A percentile compares a stretch with the other conserved stretches of the same genome.
Evolutionary conservation across 1,140 invertebrate genomes (phyloP).

Genomic region (Ptiloglossa arizonensis): DNA sequence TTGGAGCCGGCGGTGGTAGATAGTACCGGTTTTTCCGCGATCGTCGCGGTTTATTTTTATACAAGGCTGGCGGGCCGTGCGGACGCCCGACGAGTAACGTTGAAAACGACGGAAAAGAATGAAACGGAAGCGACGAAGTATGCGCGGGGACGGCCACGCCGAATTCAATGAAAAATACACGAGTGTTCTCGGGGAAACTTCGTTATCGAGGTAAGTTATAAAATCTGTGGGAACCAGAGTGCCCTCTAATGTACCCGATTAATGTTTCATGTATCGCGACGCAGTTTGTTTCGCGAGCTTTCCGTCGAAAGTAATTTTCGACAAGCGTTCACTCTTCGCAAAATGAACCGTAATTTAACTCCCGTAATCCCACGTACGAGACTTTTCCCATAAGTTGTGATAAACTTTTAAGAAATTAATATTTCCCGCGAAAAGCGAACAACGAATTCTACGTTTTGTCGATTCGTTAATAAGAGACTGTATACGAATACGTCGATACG

Average conservation of each 20-base stretch:
- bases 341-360: too few species aligned
- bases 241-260: conserved; percentile 11
- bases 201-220: conserved; percentile 43
- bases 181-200: conserved; percentile 24
- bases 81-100: not conserved
- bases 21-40: not conserved
- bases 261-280: conserved; percentile 26
- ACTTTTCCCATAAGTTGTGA: too few species aligned
- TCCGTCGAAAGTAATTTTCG: not conserved
- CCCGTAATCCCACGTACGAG: too few species aligned
- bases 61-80: not conserved
- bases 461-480: too few species aligned
- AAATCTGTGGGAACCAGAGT: not conserved
- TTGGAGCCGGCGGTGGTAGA: not conserved
- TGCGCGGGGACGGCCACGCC: not conserved
- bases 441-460: too few species aligned
- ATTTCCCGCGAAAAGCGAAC: too few species aligned
- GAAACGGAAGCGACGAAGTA: conserved; percentile 10
- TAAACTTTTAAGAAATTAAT: too few species aligned
- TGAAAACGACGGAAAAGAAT: not conserved
- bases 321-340: too few species aligned
- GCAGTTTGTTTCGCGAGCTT: not conserved
- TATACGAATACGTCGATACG: too few species aligned
- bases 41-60: conserved; percentile 4
- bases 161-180: conserved; percentile 37